Evolutionary conservation across 30 jellyfish, hydroid and myxozoan species (phyloP).

Genomic region (Aurelia sp.): DNA sequence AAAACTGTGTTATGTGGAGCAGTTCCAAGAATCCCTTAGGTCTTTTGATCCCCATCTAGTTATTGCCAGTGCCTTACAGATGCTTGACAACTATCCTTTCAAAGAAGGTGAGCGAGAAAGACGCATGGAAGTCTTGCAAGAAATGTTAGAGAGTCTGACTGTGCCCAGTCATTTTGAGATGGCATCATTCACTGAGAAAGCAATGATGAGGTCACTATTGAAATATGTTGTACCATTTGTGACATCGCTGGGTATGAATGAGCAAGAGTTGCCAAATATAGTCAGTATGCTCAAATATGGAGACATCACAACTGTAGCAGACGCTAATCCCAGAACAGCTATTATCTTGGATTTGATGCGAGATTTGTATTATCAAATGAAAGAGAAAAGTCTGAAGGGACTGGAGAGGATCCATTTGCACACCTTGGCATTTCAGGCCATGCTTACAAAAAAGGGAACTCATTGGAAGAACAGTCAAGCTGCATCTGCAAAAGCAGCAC

Average conservation of each 20-base stretch:
- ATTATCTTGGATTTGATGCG: slow-evolving; percentile 79
- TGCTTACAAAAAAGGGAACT: slow-evolving; percentile 56
- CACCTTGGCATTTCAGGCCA: slow-evolving; percentile 88
- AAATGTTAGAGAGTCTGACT: slow-evolving; percentile 56
- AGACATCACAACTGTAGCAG: slow-evolving; percentile 69
- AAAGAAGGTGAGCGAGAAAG: slow-evolving; percentile 79
- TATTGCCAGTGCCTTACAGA: slow-evolving; percentile 85
- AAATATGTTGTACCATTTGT: slow-evolving; percentile 86
- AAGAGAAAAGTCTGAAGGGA: slow-evolving; percentile 65
- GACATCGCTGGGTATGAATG: slow-evolving; percentile 93
- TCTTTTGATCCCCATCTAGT: slow-evolving; percentile 69
- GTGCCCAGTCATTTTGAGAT: slow-evolving; percentile 83
- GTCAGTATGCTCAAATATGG: slow-evolving; percentile 88
- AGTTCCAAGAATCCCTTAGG: slow-evolving; percentile 38
- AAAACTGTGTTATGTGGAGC: slow-evolving; percentile 65
- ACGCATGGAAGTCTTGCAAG: slow-evolving; percentile 74
- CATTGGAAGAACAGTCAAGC: slow-evolving; percentile 82
- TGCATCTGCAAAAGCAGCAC: slow-evolving; percentile 89
- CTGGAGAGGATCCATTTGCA: slow-evolving; percentile 90
- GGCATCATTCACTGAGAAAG: slow-evolving; percentile 96
- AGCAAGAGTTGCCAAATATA: slow-evolving; percentile 90
- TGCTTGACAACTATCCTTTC: slow-evolving; percentile 91
- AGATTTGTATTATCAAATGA: slow-evolving; percentile 46
- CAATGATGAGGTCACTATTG: slow-evolving; percentile 80
- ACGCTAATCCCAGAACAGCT: slow-evolving; percentile 94